Percentiles rank a stretch among this genome's conserved stretches.
Evolutionary conservation across 2,113 vertebrate genomes (phyloP).

Genomic region (Balaeniceps rex): DNA sequence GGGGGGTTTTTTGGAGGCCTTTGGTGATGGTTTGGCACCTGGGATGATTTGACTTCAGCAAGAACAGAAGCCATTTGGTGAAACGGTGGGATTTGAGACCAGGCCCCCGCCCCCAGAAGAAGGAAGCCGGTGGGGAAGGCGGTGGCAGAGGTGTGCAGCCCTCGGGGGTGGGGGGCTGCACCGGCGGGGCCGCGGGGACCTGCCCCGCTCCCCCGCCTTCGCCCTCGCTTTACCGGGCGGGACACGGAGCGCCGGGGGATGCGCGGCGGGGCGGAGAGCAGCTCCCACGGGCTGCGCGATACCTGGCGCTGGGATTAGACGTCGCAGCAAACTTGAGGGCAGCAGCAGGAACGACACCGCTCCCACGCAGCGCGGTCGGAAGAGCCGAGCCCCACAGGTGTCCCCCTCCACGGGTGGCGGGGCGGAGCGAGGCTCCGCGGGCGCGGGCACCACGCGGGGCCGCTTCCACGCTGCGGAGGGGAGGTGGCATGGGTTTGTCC

Average conservation of each 20-base stretch:
- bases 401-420: neutral
- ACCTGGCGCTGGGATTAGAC: neutral
- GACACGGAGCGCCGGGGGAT: no score
- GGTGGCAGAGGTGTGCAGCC: neutral
- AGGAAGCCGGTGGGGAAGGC: neutral
- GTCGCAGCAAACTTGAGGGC: neutral
- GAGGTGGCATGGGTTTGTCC: neutral
- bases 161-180: neutral
- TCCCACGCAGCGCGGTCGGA: neutral
- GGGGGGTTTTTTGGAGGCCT: neutral
- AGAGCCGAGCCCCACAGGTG: neutral
- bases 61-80: neutral
- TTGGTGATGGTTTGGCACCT: neutral
- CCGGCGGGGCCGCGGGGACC: no score
- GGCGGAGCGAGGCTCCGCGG: neutral
- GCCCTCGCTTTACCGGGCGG: no score
- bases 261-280: no score
- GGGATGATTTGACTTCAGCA: neutral
- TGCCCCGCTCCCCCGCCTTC: no score
- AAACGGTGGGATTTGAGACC: neutral
- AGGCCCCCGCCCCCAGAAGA: neutral
- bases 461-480: neutral
- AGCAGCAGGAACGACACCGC: neutral
- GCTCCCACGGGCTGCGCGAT: neutral
- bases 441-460: neutral